Conservation (phyloP, 2,113 vertebrate species). For the Pheucticus melanocephalus region DNA sequence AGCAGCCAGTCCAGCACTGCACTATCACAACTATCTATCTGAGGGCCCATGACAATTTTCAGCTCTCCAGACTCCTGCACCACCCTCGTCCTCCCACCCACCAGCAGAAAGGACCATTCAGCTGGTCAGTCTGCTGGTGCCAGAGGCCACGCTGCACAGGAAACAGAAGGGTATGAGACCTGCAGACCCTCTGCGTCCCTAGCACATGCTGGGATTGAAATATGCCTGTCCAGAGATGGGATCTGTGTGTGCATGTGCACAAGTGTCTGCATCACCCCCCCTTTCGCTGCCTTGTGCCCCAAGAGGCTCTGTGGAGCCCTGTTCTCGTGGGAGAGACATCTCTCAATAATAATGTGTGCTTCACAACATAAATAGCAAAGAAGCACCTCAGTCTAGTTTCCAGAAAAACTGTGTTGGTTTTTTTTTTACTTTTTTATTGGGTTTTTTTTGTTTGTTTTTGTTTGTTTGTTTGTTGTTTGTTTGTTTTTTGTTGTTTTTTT, state of each 20-base stretch:
- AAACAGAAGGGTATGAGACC: background rate
- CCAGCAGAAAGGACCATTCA: background rate
- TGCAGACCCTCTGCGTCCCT: background rate
- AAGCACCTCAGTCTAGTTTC: background rate
- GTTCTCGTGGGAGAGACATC: background rate
- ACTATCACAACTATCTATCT: rapidly evolving
- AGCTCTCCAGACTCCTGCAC: background rate
- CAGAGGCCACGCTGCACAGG: background rate
- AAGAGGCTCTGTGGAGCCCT: background rate
- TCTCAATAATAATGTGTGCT: background rate
- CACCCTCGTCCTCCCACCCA: background rate
- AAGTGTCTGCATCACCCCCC: no score
- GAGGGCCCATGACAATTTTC: rapidly evolving
- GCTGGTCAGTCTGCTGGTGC: background rate
- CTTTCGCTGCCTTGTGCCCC: background rate
- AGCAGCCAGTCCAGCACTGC: background rate
- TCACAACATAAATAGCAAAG: background rate
- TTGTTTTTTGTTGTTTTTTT: background rate
- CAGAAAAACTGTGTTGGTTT: background rate
- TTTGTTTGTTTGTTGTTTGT: no score
- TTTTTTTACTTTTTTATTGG: no score
- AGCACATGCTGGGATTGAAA: rapidly evolving
- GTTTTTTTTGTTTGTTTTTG: background rate
- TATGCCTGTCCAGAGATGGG: background rate
- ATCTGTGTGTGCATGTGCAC: no score